Base-by-base conservation (phyloP, 2,113 vertebrate genomes). In the Boulengeromyrus knoepffleri region DNA sequence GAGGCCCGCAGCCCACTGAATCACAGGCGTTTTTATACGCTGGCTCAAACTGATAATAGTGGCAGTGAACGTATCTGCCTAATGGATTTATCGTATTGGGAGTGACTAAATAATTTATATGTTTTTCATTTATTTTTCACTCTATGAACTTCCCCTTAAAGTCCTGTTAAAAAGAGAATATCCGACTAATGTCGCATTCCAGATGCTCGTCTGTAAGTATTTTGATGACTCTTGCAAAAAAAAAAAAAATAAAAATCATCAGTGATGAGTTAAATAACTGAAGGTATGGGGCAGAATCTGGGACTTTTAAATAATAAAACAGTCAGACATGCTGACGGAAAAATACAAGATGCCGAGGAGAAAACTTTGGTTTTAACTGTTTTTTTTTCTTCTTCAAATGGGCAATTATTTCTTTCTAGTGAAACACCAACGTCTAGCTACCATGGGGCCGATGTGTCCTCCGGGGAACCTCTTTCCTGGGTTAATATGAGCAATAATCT, bases 231-330 rank as follows among this genome's bases (percentile, higher is more conserved):
- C 50, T 31, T 36, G 62, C 3, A 70, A 70, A 70, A 27, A 53
- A 52, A 52, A 52, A 53, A 52, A 52, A 52, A 53, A 89, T 66
- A 46, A 21, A 62, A 42, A 88, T 88, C 85, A 88, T 91, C 90
- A 92, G 90, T 46, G 85, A 89, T 90, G 88, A 47, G 13, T 19
- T 66, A 85, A 89, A 84, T 87, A 77, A 90, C 89, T 47, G 86
- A 90, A 89, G 91, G 90, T 85, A 89, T 27, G 84, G 42, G 88
- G 90, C 74, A 88, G 90, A 88, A 91, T 88, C 89, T 85, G 91
- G 92, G 93, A 93, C 93, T 94, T 92, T 93, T 94, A 97, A 97
- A 97, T 98, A 97, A 95, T 94, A 92, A 95, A 93, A 94, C 93
- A 93, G 91, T 92, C 94, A 95, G 94, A 95, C 95, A 94, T 96